Evolutionary conservation across 2,113 vertebrate genomes (phyloP).

Genomic region (Clarias batrachus): DNA sequence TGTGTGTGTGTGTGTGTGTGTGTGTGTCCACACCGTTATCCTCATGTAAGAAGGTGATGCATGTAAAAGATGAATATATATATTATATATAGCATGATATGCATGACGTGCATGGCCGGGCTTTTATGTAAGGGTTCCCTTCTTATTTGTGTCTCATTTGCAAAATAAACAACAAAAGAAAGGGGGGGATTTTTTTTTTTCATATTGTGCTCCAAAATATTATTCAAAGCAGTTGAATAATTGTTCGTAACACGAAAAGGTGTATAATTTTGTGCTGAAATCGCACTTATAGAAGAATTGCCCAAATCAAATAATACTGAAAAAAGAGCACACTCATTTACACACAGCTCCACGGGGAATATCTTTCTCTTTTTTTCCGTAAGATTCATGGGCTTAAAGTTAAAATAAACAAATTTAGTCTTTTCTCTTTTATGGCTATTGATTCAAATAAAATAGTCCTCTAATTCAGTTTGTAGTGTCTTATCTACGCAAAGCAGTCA

Average conservation of each 20-base stretch:
- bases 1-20: conserved; percentile 40
- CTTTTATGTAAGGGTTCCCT: not conserved
- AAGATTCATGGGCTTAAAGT: conserved; percentile 17
- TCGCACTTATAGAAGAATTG: not conserved
- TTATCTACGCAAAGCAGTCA: not conserved
- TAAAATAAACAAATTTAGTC: not conserved
- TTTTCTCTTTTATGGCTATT: not conserved
- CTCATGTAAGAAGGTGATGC: conserved; percentile 35
- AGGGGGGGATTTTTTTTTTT: not conserved
- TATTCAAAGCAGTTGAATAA: not conserved
- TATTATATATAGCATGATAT: conserved; percentile 21
- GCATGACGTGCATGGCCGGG: not conserved
- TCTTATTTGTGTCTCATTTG: not conserved
- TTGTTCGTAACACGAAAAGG: not conserved
- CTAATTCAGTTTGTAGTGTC: not conserved
- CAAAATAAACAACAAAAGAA: not conserved
- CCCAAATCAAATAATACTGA: not conserved
- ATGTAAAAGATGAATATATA: conserved; percentile 20
- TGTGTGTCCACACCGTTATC: not conserved
- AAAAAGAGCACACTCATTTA: conserved; percentile 41
- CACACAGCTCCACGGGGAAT: conserved; percentile 13
- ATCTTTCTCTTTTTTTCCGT: conserved; percentile 32
- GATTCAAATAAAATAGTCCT: not conserved
- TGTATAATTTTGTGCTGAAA: conserved; percentile 19
- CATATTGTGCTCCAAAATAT: not conserved